Evolutionary conservation across 2,888 invertebrate species (phyloP), one percentile per base, ranked within the genome.

Genomic region (Nomada ruficornis): DNA sequence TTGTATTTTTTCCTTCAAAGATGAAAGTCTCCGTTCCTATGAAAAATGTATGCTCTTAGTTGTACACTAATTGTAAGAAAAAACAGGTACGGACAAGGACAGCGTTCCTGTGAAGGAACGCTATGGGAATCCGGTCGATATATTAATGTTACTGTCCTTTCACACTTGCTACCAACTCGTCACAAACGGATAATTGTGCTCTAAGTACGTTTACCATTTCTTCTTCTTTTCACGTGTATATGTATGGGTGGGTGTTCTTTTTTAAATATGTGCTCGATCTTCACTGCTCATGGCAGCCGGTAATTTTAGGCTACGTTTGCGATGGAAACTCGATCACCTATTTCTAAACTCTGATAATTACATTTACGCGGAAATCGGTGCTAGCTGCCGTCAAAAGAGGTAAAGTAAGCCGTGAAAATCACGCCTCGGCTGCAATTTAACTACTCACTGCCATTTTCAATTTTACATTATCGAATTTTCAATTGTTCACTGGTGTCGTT

Each of bases 1-100:
- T 44, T 13, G 50, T 15, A 20, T 26, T 50, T 9, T 15, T 23
- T 23, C 13, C 18, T 11, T 50, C 47, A 29, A 69, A 72, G 69
- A 52, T 47, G 72, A 82, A 77, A 77, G 72, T 77, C 67, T 69
- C 72, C 82, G 81, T 62, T 65, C 11, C 26, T 52, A 52, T 62
- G 72, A 80, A 57, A 63, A 74, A 78, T 59, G 57, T 71, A 77
- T 64, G 78, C 67, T 60, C 60, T 44, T 71, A 63, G 50, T 50
- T 83, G 69, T 20, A 77, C 50, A 77, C 71, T 81, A 84, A 71
- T 81, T 79, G 82, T 82, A 83, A 82, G 85, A 83, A 85, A 85
- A 80, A 71, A 78, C 85, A 83, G 78, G 82, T 83, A 85, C 80
- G 85, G 77, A 85, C 57, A 76, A 80, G 80, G 77, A 78, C 75